phyloP scores from a whole-genome alignment of 2,888 invertebrate genomes.

The Argyresthia albistria region DNA sequence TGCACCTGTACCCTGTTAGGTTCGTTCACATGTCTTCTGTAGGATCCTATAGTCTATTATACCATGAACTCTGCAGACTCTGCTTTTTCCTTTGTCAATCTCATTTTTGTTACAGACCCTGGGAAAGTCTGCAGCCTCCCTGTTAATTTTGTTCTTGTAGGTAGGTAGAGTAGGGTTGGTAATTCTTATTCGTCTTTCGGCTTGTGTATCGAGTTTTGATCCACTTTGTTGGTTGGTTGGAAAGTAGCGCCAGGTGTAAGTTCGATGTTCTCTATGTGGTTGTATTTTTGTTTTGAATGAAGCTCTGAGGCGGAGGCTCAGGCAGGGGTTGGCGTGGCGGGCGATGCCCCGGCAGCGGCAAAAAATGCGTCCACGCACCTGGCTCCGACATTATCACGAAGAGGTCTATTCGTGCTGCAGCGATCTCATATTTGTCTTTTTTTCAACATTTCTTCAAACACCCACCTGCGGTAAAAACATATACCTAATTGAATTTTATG shows the following conservation, averaged over 20 bases:
- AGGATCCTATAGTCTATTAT: no score
- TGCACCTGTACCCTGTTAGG: no score
- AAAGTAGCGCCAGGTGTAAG: constrained; percentile 44
- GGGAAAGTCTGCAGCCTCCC: no score
- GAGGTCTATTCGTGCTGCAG: not conserved
- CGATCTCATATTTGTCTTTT: not conserved
- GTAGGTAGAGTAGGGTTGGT: no score
- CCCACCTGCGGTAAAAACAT: not conserved
- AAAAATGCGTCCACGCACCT: constrained; percentile 36
- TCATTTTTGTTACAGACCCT: no score
- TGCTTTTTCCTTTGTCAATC: no score
- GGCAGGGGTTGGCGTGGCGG: constrained; percentile 24
- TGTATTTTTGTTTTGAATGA: constrained; percentile 52
- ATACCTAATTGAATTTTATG: not conserved
- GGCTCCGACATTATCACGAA: constrained; percentile 27
- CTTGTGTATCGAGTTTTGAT: no score
- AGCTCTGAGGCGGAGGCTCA: constrained; percentile 22
- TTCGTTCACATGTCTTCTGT: no score
- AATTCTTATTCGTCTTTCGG: no score
- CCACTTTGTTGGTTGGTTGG: not conserved
- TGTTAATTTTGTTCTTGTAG: no score
- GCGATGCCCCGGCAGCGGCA: constrained; percentile 21
- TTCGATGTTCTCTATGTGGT: constrained; percentile 45
- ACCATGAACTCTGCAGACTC: no score
- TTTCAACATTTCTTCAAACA: not conserved